Evolutionary conservation across 2,113 vertebrate species (phyloP).

Genomic region (crab-eating macaque (Macaca fascicularis)): T2T-MFA8v1.1 NC_088391.1:29817001-29817500

Average conservation of each 20-base stretch:
- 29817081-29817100: conserved; percentile 73
- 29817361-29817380: background rate
- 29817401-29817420: background rate
- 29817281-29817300: conserved; percentile 33
- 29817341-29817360: conserved; percentile 4
- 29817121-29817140: conserved; percentile 72
- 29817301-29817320: conserved; percentile 43
- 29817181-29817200: conserved; percentile 63
- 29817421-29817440: background rate
- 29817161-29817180: conserved; percentile 70
- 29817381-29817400: background rate
- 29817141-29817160: conserved; percentile 73
- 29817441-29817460: background rate
- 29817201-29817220: conserved; percentile 69
- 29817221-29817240: conserved; percentile 72
- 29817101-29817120: conserved; percentile 75
- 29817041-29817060: conserved; percentile 76
- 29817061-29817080: conserved; percentile 69
- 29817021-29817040: conserved; percentile 73
- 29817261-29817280: conserved; percentile 54
- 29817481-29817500: background rate
- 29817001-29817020: background rate
- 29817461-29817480: background rate
- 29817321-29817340: background rate
- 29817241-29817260: conserved; percentile 65